Conservation (phyloP, 2,888 invertebrate species). For the Calameuta filiformis region DNA sequence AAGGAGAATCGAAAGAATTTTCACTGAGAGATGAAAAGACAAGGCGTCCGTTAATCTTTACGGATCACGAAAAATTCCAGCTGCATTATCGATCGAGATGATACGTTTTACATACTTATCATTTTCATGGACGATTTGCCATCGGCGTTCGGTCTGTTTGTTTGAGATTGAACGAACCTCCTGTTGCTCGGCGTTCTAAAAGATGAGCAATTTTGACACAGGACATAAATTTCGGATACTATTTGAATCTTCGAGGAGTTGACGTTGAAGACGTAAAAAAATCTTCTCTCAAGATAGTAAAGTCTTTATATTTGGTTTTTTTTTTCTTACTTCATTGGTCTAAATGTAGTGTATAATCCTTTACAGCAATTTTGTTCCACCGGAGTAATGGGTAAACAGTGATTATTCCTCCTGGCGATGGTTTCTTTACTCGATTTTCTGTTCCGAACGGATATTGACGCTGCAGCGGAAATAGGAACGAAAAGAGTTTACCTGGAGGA, state of each 20-base stretch:
- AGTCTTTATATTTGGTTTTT: neutral
- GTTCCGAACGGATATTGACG: neutral
- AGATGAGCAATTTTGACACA: neutral
- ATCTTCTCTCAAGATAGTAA: neutral
- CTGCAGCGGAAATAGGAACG: neutral
- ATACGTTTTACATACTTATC: neutral
- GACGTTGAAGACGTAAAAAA: neutral
- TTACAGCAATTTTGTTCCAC: neutral
- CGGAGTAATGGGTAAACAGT: neutral
- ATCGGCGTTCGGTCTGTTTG: neutral
- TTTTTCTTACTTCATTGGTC: neutral
- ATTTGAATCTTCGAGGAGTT: neutral
- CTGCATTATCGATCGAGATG: too few relatives aligned
- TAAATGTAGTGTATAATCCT: neutral
- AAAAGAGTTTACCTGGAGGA: neutral
- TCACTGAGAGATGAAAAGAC: neutral
- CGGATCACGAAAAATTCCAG: too few relatives aligned
- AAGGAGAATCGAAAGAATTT: neutral
- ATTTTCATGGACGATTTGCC: neutral
- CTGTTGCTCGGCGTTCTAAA: neutral
- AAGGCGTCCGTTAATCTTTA: too few relatives aligned
- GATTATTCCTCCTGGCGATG: neutral
- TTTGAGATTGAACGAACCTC: neutral
- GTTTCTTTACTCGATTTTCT: neutral
- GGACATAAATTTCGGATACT: neutral